These are phyloP conservation scores for Poliocrania exsul DNA, from an alignment of 2,797 vertebrate genomes.

Conservation along the genomic window DNA sequence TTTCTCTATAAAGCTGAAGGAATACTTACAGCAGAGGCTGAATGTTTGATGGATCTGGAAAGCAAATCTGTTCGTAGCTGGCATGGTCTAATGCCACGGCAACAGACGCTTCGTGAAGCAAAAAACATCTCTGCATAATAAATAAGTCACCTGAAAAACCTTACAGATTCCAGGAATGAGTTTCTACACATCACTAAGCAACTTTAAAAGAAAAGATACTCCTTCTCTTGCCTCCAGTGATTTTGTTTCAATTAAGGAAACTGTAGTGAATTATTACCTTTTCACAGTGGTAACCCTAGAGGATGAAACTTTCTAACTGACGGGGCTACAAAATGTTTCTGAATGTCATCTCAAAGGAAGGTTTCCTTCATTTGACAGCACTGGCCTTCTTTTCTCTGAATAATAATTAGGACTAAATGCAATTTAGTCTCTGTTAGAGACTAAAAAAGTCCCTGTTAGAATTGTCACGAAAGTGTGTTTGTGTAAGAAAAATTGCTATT, in stretches of 20 bases:
- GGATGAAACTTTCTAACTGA: neutral
- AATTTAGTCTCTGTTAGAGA: too few species aligned
- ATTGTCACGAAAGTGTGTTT: neutral
- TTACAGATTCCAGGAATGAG: neutral
- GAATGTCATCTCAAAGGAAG: neutral
- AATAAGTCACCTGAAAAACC: slow-evolving; percentile 45
- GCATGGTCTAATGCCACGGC: slow-evolving; percentile 51
- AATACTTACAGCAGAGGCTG: slow-evolving; percentile 83
- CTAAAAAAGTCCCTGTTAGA: neutral
- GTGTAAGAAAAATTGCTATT: neutral
- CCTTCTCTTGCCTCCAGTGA: neutral
- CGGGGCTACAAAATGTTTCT: neutral
- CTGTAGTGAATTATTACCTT: neutral
- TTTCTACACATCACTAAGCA: neutral
- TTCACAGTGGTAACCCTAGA: neutral
- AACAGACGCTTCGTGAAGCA: slow-evolving; percentile 63
- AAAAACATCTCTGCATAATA: slow-evolving; percentile 83
- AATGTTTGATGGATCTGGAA: slow-evolving; percentile 64
- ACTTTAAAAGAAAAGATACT: neutral
- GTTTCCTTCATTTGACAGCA: neutral
- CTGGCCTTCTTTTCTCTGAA: neutral
- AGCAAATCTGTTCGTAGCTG: slow-evolving; percentile 65
- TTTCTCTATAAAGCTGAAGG: neutral
- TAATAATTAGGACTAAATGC: neutral
- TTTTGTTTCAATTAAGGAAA: neutral